Conservation (phyloP, 2,888 invertebrate species). For the Latheticus oryzae region DNA sequence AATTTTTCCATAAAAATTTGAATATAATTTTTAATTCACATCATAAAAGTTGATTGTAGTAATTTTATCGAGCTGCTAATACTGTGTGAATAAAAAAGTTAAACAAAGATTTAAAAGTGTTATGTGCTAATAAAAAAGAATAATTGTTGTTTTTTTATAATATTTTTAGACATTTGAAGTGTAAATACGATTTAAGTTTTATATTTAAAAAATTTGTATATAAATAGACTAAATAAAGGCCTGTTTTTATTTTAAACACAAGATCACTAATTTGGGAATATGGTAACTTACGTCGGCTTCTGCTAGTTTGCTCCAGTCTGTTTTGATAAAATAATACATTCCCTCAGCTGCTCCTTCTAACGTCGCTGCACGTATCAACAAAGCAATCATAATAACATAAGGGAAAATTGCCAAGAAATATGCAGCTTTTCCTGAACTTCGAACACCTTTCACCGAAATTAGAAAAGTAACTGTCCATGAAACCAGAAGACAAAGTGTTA, state of each 20-base stretch:
- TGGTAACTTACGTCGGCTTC: constrained; percentile 67
- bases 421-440: constrained; percentile 83
- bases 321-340: constrained; percentile 82
- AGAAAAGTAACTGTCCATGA: constrained; percentile 78
- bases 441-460: constrained; percentile 78
- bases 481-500: constrained; percentile 73
- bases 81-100: no score
- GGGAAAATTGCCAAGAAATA: constrained; percentile 93
- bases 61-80: no score
- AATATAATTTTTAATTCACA: no score
- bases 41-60: no score
- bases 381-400: constrained; percentile 79
- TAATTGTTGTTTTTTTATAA: no score
- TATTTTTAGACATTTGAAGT: no score
- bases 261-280: neutral
- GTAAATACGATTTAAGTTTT: no score
- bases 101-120: no score
- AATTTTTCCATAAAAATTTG: no score
- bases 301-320: constrained; percentile 79
- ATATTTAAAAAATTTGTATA: no score
- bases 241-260: neutral
- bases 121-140: no score
- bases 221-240: neutral
- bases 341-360: constrained; percentile 81
- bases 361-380: constrained; percentile 77